Evolutionary conservation across 2,888 invertebrate genomes (phyloP), one percentile per base, ranked within the genome.

Genomic region (Amblyjoppa proteus): DNA sequence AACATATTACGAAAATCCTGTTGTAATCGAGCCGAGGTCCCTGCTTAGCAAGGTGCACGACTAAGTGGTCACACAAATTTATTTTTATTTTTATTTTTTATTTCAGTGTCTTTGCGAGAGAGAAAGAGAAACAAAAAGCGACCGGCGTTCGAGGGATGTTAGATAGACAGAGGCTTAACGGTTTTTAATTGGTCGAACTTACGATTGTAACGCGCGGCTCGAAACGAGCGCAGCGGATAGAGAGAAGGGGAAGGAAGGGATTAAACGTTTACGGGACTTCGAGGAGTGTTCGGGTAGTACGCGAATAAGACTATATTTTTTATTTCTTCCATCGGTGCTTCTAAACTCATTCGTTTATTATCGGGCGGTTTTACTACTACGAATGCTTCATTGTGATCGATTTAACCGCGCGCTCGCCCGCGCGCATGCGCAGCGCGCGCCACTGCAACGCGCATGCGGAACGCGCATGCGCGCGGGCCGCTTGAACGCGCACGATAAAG

Each of bases 251-350:
- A 69, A 38, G 16, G 20, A 53, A 4, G n/a, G 20, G 25, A 13
- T 31, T 25, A 68, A 38, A 58, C 38, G 56, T 56, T 9, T 58
- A 31, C 45, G 74, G 49, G 25, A 74, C 28, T 61, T 61, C 74
- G 75, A 64, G 64, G 28, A 56, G 71, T 73, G 81, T 66, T 61
- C 56, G 49, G 61, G 41, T 73, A 58, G 74, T 70, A 41, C 53
- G 68, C 49, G 75, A 68, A 51, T 25, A 34, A 38, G 66, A 66
- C 49, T 51, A 76, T 74, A 41, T 74, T 79, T 85, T 85, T 82
- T 71, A 75, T 79, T 77, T 79, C 70, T 66, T 82, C 41, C 70
- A 76, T 79, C 85, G 85, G 85, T 85, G 81, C 81, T 85, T 71
- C 76, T 64, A 41, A 41, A 11, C 20, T 75, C 69, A 41, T 51